Evolutionary conservation across 2,797 vertebrate genomes (phyloP), one percentile per base, ranked within the genome.

Genomic region (Eurystomus glaucurus): DNA sequence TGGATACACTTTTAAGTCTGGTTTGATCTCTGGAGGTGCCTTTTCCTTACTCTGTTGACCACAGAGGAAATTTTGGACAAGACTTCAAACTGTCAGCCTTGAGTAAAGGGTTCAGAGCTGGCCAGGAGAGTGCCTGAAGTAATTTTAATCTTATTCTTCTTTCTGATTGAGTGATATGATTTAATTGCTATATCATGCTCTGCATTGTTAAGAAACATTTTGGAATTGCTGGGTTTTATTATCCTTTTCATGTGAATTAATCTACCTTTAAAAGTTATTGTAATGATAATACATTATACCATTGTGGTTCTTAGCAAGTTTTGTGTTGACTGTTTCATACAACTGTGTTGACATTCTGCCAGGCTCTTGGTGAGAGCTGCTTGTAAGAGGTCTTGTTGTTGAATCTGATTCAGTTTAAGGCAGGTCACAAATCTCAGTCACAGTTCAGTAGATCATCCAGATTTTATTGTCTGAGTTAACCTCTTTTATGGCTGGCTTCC

Each of bases 371-470:
- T 96, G 93, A 91, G 94, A 96, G 64, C 68, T 80, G 50, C 66
- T 88, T 93, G 77, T 96, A 92, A 97, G 83, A 83, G 93, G 61
- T 79, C 91, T 90, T 88, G 54, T 89, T 92, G 66, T 37, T 90
- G 75, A 97, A 82, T 96, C 58, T 91, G 92, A 94, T 91, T 97
- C 93, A 76, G 69, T 94, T 93, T 79, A 94, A 92, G 96, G 72
- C 70, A 85, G 92, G 88, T 96, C 80, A 83, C 93, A 95, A 92
- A 96, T 93, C 77, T 95, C 92, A 58, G 68, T 93, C 93, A 95
- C 85, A 95, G 95, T 93, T 97, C 90, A 97, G 72, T 64, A 88
- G 85, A 97, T 96, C 94, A 96, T 88, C 70, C 51, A 85, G 84
- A 68, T 95, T 81, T 90, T 90, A 82, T 74, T 96, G 75, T 97